Conservation (phyloP, 1,140 invertebrate genomes). For the Ylistrum balloti region DNA sequence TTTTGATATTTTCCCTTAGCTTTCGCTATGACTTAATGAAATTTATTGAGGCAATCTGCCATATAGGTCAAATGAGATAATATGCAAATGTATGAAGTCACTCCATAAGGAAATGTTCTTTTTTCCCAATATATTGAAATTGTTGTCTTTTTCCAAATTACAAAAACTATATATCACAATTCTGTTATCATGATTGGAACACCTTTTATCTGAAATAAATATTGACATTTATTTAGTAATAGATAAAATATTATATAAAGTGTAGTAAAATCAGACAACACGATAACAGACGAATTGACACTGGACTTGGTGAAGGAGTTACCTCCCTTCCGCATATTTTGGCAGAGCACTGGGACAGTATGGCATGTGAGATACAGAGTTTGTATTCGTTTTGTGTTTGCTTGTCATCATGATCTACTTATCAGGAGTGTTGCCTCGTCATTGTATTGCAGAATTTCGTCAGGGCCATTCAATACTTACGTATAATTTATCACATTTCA, state of each 20-base stretch:
- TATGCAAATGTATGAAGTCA: neutral
- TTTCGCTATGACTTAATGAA: neutral
- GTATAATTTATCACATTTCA: too few relatives aligned
- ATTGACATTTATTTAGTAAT: neutral
- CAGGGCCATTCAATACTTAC: too few relatives aligned
- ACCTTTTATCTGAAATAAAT: neutral
- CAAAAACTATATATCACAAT: neutral
- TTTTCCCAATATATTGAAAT: neutral
- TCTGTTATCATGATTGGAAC: neutral
- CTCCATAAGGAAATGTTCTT: neutral
- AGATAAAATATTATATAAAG: neutral
- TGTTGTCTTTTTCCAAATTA: neutral
- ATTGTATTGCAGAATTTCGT: neutral
- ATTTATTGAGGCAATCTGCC: neutral
- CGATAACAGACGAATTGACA: neutral
- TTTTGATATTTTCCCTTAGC: too few relatives aligned
- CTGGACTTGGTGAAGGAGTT: neutral
- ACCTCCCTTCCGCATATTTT: neutral
- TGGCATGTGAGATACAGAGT: neutral
- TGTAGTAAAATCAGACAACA: neutral
- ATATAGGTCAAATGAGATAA: slow-evolving; percentile 27
- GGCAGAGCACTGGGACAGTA: neutral
- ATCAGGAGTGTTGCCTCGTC: neutral
- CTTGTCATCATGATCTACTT: neutral
- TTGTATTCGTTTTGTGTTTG: neutral